phyloP scores from a whole-genome alignment of 2,888 invertebrate species.

The Dicyrtomina minuta region DNA sequence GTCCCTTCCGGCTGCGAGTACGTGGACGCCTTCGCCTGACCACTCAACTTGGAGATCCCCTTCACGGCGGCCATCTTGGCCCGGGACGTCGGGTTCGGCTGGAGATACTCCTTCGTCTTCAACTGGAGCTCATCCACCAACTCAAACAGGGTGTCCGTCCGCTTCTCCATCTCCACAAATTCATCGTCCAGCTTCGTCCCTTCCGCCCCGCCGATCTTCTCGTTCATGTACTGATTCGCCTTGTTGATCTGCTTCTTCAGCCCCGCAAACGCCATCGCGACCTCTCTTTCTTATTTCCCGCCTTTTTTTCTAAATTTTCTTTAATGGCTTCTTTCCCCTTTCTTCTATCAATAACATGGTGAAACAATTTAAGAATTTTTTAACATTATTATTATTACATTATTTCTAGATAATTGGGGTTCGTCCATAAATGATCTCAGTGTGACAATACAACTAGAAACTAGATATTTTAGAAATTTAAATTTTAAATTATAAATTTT shows the following conservation, averaged over 20 bases:
- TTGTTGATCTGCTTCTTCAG: slow-evolving; percentile 99
- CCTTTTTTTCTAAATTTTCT: too few relatives aligned
- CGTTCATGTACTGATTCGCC: slow-evolving; percentile 99
- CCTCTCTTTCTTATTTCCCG: too few relatives aligned
- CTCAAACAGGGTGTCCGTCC: slow-evolving; percentile 97
- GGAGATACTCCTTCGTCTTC: slow-evolving; percentile 97
- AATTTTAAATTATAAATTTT: too few relatives aligned
- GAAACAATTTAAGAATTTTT: too few relatives aligned
- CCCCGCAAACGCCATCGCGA: slow-evolving; percentile 99
- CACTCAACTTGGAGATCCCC: slow-evolving; percentile 93
- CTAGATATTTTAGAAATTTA: too few relatives aligned
- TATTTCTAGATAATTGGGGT: too few relatives aligned
- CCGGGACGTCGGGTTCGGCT: slow-evolving; percentile 95
- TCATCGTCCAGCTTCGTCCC: slow-evolving; percentile 98
- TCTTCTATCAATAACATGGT: too few relatives aligned
- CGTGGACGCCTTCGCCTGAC: slow-evolving; percentile 93
- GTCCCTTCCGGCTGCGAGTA: slow-evolving; percentile 99
- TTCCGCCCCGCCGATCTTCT: slow-evolving; percentile 99
- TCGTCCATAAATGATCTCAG: too few relatives aligned
- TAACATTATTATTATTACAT: too few relatives aligned
- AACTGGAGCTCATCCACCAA: slow-evolving; percentile 93
- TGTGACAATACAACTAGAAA: too few relatives aligned
- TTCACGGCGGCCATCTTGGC: slow-evolving; percentile 94
- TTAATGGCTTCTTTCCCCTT: too few relatives aligned
- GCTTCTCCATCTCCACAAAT: slow-evolving; percentile 99